Base-by-base conservation (phyloP, 2,888 invertebrate species). In the Ethmia dodecea region DNA sequence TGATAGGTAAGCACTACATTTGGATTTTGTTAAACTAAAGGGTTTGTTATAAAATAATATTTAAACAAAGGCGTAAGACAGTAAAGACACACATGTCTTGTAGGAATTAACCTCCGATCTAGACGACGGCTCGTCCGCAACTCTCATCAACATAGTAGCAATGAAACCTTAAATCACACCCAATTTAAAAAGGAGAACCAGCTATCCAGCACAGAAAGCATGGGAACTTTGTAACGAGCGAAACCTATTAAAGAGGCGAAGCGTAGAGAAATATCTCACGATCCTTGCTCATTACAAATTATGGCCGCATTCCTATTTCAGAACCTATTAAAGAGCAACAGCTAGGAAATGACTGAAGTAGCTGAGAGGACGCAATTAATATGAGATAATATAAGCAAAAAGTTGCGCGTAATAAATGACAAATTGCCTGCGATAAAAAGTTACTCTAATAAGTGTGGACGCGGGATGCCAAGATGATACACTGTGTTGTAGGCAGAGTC, bases 221-320 rank as follows among this genome's bases (percentile, higher is more conserved):
- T 81, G 81, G 73, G 81, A 83, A 80, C 68, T 52, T 55, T 56
- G 68, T 81, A 81, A 81, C 77, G 62, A 81, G 80, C 58, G 63
- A 51, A 68, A 70, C 69, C 67, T 77, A 77, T 80, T 79, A 79
- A 69, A 73, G 69, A 67, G 64, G 65, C 69, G 66, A 73, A 72
- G 70, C 79, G 78, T 73, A 77, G 70, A 79, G 76, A 74, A 79
- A 70, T 66, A 74, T 68, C 75, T 75, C 76, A 76, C 77, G 77
- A 84, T 76, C 75, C 74, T 69, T 56, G 60, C 78, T 83, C 75
- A 84, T 84, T 84, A 84, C 84, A 80, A 83, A 84, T 86, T 83
- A 84, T 83, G 73, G 57, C 68, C 78, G 86, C 84, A 84, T 84
- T 84, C 80, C 76, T 68, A 61, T 58, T 66, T 69, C 71, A 59